Evolutionary conservation across 2,888 invertebrate genomes (phyloP).

Genomic region (Linhomoeus sp.): DNA sequence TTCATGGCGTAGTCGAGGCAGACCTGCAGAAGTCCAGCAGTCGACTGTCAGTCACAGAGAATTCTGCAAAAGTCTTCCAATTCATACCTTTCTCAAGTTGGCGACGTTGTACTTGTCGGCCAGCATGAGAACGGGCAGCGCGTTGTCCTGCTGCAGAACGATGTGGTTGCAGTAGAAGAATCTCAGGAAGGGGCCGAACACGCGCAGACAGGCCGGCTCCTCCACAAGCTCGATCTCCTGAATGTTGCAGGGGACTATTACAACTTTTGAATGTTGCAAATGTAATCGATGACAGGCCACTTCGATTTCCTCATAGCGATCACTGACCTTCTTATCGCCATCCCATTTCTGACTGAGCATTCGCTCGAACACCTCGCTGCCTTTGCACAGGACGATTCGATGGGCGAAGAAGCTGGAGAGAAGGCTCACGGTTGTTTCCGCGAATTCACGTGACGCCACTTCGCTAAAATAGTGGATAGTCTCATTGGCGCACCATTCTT

Average conservation of each 20-base stretch:
- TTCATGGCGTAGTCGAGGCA: slow-evolving; percentile 31
- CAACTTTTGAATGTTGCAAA: not conserved
- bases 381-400: slow-evolving; percentile 30
- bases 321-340: slow-evolving; percentile 16
- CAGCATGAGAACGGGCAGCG: slow-evolving; percentile 30
- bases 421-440: not conserved
- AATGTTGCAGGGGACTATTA: not conserved
- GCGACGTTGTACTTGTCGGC: slow-evolving; percentile 33
- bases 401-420: slow-evolving; percentile 29
- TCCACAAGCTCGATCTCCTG: slow-evolving; percentile 27
- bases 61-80: too few relatives aligned
- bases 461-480: not conserved
- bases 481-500: slow-evolving; percentile 17
- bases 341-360: slow-evolving; percentile 31
- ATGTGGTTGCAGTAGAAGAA: slow-evolving; percentile 33
- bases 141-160: slow-evolving; percentile 28
- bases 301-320: too few relatives aligned
- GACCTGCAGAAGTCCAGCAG: too few relatives aligned
- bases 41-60: not conserved
- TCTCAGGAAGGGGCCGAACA: slow-evolving; percentile 30
- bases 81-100: slow-evolving; percentile 24
- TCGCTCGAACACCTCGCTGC: slow-evolving; percentile 35
- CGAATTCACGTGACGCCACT: too few relatives aligned
- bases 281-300: too few relatives aligned
- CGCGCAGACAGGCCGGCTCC: slow-evolving; percentile 27